phyloP scores from a whole-genome alignment of 2,113 vertebrate genomes.

The Dunckerocampus dactyliophorus region DNA sequence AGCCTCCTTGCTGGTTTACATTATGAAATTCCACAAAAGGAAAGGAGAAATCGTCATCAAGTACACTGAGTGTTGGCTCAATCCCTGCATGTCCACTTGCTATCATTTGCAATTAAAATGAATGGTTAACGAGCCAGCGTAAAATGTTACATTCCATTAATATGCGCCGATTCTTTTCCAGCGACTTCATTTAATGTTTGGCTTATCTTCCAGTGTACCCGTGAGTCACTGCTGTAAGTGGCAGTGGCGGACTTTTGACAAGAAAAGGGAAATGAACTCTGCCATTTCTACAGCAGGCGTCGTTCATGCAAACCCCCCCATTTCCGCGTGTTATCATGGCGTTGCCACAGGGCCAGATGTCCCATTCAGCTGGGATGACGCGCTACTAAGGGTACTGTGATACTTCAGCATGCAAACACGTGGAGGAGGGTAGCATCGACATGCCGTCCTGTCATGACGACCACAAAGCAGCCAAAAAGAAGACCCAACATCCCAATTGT shows the following conservation, averaged over 20 bases:
- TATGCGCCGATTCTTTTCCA: not conserved
- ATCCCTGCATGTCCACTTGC: conserved; percentile 17
- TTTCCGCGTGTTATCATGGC: conserved; percentile 39
- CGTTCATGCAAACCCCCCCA: conserved; percentile 33
- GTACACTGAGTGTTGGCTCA: conserved; percentile 13
- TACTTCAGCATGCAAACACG: conserved; percentile 15
- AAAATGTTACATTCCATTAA: not conserved
- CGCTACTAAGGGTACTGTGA: conserved; percentile 49
- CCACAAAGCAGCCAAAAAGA: not conserved
- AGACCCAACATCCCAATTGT: not conserved
- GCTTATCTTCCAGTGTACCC: not conserved
- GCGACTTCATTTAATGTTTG: not conserved
- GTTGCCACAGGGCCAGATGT: conserved; percentile 51
- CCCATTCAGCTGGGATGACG: conserved; percentile 49
- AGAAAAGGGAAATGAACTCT: conserved; percentile 34
- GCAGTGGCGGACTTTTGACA: conserved; percentile 26
- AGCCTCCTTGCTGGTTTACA: no score
- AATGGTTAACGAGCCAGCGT: not conserved
- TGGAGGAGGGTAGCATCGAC: conserved; percentile 1
- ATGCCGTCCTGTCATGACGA: not conserved
- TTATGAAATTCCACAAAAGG: no score
- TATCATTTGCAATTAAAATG: conserved; percentile 8
- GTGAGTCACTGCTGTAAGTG: conserved; percentile 25
- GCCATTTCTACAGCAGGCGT: conserved; percentile 9
- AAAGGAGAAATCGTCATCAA: no score